A percentile compares a stretch with the other conserved stretches of the same genome.
Conservation (phyloP, 2,888 invertebrate genomes). For the Harpalus rubripes region DNA sequence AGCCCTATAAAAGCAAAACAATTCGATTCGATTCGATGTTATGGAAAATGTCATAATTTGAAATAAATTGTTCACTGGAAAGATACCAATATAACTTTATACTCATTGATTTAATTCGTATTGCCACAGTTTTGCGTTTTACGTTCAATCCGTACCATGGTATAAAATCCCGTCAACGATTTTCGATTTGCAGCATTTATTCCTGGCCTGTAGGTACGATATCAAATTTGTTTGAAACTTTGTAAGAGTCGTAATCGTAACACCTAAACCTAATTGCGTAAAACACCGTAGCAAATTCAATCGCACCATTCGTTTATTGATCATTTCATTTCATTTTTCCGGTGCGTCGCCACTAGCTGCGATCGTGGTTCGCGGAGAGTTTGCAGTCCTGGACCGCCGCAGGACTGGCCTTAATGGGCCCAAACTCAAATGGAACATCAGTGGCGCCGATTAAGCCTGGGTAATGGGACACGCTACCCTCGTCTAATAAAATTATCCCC, state of each 20-base stretch:
- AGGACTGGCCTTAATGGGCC: slow-evolving; percentile 30
- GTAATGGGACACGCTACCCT: slow-evolving; percentile 37
- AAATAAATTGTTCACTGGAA: too few species aligned
- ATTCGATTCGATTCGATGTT: too few species aligned
- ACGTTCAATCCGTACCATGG: too few species aligned
- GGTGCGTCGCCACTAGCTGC: slow-evolving; percentile 19
- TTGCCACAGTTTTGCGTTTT: too few species aligned
- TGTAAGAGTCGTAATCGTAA: not conserved
- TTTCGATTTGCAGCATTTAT: not conserved
- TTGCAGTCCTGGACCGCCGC: not conserved
- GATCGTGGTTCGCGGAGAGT: not conserved
- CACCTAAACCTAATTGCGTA: slow-evolving; percentile 35
- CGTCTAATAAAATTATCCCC: slow-evolving; percentile 49
- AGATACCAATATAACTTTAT: too few species aligned
- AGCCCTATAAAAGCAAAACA: too few species aligned
- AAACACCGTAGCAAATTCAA: slow-evolving; percentile 20
- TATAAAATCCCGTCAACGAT: too few species aligned
- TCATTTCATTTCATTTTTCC: slow-evolving; percentile 40
- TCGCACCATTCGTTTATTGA: slow-evolving; percentile 31
- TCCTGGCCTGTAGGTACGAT: not conserved
- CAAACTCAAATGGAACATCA: slow-evolving; percentile 49
- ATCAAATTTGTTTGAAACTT: slow-evolving; percentile 20
- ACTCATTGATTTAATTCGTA: too few species aligned
- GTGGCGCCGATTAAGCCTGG: slow-evolving; percentile 39
- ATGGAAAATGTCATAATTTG: too few species aligned